phyloP scores from a whole-genome alignment of 2,888 invertebrate species.

The Rhimphoctona megacephalus region DNA sequence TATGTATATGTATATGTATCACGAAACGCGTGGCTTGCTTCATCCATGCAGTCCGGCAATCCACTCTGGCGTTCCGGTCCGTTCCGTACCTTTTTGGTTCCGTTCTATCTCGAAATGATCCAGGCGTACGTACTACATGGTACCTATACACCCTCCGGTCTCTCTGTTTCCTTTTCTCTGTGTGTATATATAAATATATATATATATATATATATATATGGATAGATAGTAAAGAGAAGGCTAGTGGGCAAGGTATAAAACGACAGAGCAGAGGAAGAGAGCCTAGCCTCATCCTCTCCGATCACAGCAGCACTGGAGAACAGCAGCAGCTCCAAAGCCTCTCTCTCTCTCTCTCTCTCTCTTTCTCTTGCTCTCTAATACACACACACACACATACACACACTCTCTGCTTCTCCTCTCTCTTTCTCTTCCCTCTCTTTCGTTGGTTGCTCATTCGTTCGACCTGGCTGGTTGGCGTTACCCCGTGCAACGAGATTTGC shows the following conservation, averaged over 20 bases:
- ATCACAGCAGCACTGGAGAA: constrained; percentile 58
- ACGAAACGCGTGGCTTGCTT: constrained; percentile 50
- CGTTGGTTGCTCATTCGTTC: constrained; percentile 71
- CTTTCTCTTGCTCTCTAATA: neutral
- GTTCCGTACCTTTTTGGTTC: constrained; percentile 73
- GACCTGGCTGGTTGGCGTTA: constrained; percentile 77
- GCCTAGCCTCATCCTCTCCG: constrained; percentile 59
- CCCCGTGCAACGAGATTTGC: constrained; percentile 84
- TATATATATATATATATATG: constrained; percentile 12
- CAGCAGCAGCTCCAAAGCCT: constrained; percentile 52
- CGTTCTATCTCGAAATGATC: constrained; percentile 76
- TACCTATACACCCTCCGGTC: constrained; percentile 15
- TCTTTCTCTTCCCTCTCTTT: constrained; percentile 50
- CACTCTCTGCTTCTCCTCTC: constrained; percentile 32
- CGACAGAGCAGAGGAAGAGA: constrained; percentile 47
- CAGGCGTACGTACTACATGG: constrained; percentile 66
- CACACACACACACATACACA: neutral
- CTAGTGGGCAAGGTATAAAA: constrained; percentile 59
- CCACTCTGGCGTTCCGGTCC: constrained; percentile 76
- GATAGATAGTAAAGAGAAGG: constrained; percentile 11
- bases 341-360: constrained; percentile 27
- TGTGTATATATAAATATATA: constrained; percentile 19
- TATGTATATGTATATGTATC: constrained; percentile 24
- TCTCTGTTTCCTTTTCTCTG: constrained; percentile 10
- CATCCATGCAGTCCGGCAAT: constrained; percentile 68